A percentile compares a stretch with the other conserved stretches of the same genome.
phyloP scores from a whole-genome alignment of 1,140 invertebrate species.

The Aphelenchoides avenae region DNA sequence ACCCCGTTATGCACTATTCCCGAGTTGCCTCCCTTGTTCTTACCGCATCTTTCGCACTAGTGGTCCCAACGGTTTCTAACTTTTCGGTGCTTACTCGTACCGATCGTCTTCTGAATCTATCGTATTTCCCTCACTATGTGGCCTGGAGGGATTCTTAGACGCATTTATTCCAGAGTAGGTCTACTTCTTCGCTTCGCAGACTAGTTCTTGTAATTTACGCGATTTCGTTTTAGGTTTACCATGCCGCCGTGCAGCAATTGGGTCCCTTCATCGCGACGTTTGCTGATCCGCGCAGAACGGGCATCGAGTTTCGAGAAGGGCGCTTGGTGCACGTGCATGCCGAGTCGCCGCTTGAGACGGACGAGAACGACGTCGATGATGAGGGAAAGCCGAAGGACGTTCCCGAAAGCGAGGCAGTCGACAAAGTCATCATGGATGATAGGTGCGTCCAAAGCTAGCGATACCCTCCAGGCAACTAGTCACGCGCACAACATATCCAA shows the following conservation, averaged over 20 bases:
- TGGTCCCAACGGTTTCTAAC: no score
- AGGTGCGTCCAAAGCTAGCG: neutral
- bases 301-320: conserved; percentile 9
- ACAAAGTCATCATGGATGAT: neutral
- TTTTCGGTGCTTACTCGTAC: no score
- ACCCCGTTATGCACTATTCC: no score
- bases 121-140: no score
- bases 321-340: neutral
- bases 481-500: no score
- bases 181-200: neutral
- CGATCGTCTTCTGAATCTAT: no score
- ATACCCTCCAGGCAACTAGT: neutral
- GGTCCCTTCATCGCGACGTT: conserved; percentile 35
- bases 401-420: neutral
- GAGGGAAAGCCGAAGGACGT: neutral
- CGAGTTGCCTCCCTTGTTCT: no score
- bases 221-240: conserved; percentile 21
- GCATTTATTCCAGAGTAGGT: no score
- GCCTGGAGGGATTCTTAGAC: no score
- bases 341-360: neutral
- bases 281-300: conserved; percentile 20
- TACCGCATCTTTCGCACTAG: no score
- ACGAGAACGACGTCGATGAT: neutral
- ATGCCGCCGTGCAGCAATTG: conserved; percentile 9
- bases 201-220: conserved; percentile 5